Evolutionary conservation across 2,888 invertebrate species (phyloP).

Genomic region (Latrodectus hesperus): DNA sequence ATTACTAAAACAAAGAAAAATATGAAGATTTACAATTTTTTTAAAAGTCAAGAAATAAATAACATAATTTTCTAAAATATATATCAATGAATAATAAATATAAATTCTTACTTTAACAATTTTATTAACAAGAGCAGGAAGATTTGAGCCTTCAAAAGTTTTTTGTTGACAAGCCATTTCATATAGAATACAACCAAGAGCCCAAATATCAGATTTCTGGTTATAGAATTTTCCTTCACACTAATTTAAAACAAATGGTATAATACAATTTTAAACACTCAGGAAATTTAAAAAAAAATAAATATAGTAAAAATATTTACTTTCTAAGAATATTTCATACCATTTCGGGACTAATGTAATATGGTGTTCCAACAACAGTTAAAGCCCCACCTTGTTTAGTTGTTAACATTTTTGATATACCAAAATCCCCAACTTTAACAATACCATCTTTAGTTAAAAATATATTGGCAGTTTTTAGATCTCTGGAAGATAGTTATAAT

Average conservation of each 20-base stretch:
- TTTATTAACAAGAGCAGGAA: constrained; percentile 83
- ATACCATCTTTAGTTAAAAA: constrained; percentile 82
- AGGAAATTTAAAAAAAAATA: too few relatives aligned
- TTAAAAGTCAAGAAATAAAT: neutral
- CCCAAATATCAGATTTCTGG: constrained; percentile 87
- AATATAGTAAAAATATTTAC: neutral
- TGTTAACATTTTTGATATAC: constrained; percentile 84
- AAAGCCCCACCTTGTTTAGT: constrained; percentile 80
- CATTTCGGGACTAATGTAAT: constrained; percentile 86
- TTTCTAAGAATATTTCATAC: constrained; percentile 74
- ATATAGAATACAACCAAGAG: constrained; percentile 84
- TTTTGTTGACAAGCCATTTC: constrained; percentile 84
- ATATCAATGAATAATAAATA: neutral
- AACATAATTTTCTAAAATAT: neutral
- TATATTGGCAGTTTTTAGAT: constrained; percentile 84
- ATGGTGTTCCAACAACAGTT: constrained; percentile 84
- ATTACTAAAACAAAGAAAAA: neutral
- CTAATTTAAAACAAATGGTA: constrained; percentile 75
- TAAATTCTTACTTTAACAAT: constrained; percentile 80
- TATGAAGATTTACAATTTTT: neutral
- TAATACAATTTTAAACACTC: neutral
- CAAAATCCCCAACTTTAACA: constrained; percentile 85
- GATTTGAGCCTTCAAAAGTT: constrained; percentile 83
- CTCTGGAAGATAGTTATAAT: constrained; percentile 76
- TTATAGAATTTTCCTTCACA: constrained; percentile 85